Base-by-base conservation (phyloP, 2,113 vertebrate species). In the Semnornis frantzii region DNA sequence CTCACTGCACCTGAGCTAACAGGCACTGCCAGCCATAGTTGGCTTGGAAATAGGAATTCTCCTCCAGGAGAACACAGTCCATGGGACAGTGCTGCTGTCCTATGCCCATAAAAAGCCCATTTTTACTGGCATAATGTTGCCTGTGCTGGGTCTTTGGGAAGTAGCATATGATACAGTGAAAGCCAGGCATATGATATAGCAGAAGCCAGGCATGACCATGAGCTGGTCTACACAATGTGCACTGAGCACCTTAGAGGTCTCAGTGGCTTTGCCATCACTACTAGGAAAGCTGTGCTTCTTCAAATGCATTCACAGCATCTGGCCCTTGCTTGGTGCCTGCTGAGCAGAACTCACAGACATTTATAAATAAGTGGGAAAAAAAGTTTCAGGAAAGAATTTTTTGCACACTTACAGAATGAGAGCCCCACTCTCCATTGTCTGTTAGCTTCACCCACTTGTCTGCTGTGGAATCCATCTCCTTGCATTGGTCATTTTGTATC, bases 401-500 rank as follows among this genome's bases (percentile, higher is more conserved):
- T 74, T 76, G 17, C 24, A 28, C 31, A 96, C 98, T 98, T 97
- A 99, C 99, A 70, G 97, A 98, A 92, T 99, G 99, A 60, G 98
- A 98, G 10, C 97, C 98, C 99, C 99, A 99, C 95, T 99, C 98
- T 54, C 99, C 98, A 0, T 98, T 98, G 94, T 98, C 98, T 54
- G 99, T 99, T 69, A 98, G 97, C 85, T 98, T 99, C 80, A 99
- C 98, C 99, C 99, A 99, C 90, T 99, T 99, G 27, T 98, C 98
- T 63, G 98, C 98, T 0, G 97, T 97, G 15, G 98, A 97, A 74
- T 99, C 98, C 98, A 99, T 98, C 96, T 99, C 99, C 97, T 99
- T 99, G 96, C 99, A 99, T 94, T 99, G 99, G 92, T 99, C 99
- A 69, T 99, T 99, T 95, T 99, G 99, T 95, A 99, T 99, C 99